Evolutionary conservation across 2,113 vertebrate genomes (phyloP).

Genomic region (Bubalus kerabau): DNA sequence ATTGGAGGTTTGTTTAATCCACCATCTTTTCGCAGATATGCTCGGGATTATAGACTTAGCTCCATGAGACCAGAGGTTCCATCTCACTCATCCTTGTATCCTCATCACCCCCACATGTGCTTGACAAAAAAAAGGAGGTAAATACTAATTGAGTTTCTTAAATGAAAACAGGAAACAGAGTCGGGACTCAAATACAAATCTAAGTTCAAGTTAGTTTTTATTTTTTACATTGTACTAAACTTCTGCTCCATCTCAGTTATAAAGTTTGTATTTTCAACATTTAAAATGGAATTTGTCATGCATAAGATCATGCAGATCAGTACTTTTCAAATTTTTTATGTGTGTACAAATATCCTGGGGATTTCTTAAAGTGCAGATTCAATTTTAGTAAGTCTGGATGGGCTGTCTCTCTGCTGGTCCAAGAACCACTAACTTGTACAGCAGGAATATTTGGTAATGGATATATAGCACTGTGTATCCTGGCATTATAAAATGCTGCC

Average conservation of each 20-base stretch:
- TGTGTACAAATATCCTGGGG: neutral
- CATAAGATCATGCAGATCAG: neutral
- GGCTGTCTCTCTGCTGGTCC: neutral
- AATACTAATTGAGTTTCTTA: neutral
- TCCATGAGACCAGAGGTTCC: neutral
- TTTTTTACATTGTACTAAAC: neutral
- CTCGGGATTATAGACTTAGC: neutral
- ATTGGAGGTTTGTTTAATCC: neutral
- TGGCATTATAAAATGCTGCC: neutral
- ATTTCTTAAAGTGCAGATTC: conserved; percentile 5
- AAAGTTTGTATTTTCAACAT: conserved; percentile 11
- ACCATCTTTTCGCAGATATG: neutral
- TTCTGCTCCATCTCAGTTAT: neutral
- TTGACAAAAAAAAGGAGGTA: neutral
- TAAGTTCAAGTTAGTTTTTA: neutral
- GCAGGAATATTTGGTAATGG: neutral
- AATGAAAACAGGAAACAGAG: neutral
- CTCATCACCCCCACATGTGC: neutral
- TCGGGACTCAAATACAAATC: neutral
- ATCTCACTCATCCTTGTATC: neutral
- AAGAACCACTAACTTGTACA: neutral
- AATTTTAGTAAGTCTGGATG: neutral
- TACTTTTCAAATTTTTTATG: neutral
- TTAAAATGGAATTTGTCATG: conserved; percentile 18
- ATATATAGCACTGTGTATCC: neutral